Evolutionary conservation across 2,113 vertebrate genomes (phyloP).

Genomic region (Sapajus apella): DNA sequence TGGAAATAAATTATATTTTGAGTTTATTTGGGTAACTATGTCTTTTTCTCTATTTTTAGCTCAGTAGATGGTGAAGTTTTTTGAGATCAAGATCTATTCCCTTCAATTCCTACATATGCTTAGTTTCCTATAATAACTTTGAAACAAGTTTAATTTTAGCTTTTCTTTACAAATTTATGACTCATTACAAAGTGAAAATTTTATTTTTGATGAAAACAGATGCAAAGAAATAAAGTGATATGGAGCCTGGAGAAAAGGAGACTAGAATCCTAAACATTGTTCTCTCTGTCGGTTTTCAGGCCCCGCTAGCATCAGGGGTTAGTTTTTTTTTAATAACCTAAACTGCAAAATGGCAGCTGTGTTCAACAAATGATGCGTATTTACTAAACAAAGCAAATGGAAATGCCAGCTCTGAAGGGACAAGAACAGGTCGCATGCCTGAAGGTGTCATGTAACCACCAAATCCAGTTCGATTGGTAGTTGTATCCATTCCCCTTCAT

Average conservation of each 20-base stretch:
- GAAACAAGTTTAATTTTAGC: conserved; percentile 40
- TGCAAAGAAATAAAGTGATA: background rate
- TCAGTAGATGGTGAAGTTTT: conserved; percentile 2
- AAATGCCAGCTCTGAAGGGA: background rate
- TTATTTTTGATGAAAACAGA: conserved; percentile 24
- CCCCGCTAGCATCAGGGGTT: background rate
- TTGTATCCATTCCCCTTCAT: background rate
- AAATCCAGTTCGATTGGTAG: background rate
- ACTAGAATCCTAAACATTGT: background rate
- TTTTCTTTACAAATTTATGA: conserved; percentile 27
- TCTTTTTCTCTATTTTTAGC: background rate
- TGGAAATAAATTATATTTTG: conserved; percentile 27
- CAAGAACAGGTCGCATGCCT: background rate
- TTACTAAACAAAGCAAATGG: background rate
- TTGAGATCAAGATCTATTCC: conserved; percentile 27
- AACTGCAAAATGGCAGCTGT: background rate
- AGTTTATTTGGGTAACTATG: background rate
- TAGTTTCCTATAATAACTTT: conserved; percentile 9
- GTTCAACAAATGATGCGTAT: background rate
- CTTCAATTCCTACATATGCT: background rate
- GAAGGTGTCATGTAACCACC: background rate
- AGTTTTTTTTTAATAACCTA: background rate
- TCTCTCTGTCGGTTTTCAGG: background rate
- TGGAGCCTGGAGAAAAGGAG: background rate
- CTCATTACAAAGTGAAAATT: background rate